phyloP scores from a whole-genome alignment of 1,140 invertebrate species.

The Drosophila ananassae region DNA sequence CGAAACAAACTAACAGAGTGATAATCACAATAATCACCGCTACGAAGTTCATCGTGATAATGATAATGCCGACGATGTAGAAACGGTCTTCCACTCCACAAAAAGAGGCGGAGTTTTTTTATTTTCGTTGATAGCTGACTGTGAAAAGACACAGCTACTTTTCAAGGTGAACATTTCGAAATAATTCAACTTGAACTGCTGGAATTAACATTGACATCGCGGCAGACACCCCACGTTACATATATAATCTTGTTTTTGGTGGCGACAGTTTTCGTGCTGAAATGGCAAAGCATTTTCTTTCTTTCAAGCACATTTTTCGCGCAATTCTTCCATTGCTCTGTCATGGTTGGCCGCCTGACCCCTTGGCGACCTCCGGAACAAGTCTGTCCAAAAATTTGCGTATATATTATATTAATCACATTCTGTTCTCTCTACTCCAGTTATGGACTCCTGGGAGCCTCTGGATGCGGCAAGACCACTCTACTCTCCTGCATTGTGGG shows the following conservation, averaged over 20 bases:
- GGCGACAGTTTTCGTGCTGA: conserved; percentile 52
- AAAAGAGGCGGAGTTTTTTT: conserved; percentile 55
- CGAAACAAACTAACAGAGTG: conserved; percentile 43
- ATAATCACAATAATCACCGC: conserved; percentile 59
- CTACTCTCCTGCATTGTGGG: conserved; percentile 94
- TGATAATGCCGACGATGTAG: conserved; percentile 36
- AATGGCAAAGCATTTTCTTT: conserved; percentile 37
- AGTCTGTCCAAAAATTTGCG: not conserved
- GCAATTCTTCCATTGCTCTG: conserved; percentile 7
- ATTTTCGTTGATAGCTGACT: conserved; percentile 42
- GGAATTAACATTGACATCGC: conserved; percentile 78
- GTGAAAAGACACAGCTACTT: conserved; percentile 48
- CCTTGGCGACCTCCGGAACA: conserved; percentile 3
- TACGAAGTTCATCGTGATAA: conserved; percentile 48
- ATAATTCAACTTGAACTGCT: conserved; percentile 80
- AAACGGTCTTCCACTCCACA: conserved; percentile 33
- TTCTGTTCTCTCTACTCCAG: conserved; percentile 79
- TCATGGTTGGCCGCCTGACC: conserved; percentile 27
- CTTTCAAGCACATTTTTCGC: conserved; percentile 23
- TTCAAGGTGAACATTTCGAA: conserved; percentile 81
- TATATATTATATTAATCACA: not conserved
- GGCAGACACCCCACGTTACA: conserved; percentile 37
- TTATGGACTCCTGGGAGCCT: conserved; percentile 93
- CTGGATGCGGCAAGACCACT: conserved; percentile 94
- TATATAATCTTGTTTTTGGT: conserved; percentile 10